Conservation (phyloP, 2,888 invertebrate species). For the Caenorhabditis sp. region DNA sequence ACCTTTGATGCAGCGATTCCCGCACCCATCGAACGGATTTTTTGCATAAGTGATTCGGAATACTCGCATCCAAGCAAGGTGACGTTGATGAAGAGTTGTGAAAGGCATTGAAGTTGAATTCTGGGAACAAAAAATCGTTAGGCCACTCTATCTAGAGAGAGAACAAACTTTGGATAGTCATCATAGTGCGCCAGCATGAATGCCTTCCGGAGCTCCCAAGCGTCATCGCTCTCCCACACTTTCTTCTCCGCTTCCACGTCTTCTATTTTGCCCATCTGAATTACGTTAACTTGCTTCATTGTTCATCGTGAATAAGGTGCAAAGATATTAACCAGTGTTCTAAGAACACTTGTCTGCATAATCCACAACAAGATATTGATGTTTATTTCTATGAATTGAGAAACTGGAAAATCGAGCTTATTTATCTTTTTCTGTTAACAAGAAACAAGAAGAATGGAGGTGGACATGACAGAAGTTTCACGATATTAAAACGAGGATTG, state of each 20-base stretch:
- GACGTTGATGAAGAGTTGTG: constrained; percentile 72
- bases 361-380: constrained; percentile 15
- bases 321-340: too few relatives aligned
- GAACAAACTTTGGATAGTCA: constrained; percentile 64
- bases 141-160: not conserved
- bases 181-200: constrained; percentile 72
- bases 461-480: not conserved
- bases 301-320: too few relatives aligned
- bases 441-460: not conserved
- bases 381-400: not conserved
- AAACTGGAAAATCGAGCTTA: not conserved
- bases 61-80: constrained; percentile 73
- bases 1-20: constrained; percentile 62
- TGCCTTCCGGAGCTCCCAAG: constrained; percentile 68
- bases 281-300: not conserved
- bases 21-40: constrained; percentile 65
- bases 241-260: constrained; percentile 69
- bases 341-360: too few relatives aligned
- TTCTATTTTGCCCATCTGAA: constrained; percentile 59
- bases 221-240: constrained; percentile 68
- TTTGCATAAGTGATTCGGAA: constrained; percentile 64
- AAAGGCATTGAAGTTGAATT: constrained; percentile 71
- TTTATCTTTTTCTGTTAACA: not conserved
- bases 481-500: not conserved
- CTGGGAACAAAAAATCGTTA: constrained; percentile 42